Evolutionary conservation across 1,140 invertebrate species (phyloP), one percentile per base, ranked within the genome.

Genomic region (Ips typographus): DNA sequence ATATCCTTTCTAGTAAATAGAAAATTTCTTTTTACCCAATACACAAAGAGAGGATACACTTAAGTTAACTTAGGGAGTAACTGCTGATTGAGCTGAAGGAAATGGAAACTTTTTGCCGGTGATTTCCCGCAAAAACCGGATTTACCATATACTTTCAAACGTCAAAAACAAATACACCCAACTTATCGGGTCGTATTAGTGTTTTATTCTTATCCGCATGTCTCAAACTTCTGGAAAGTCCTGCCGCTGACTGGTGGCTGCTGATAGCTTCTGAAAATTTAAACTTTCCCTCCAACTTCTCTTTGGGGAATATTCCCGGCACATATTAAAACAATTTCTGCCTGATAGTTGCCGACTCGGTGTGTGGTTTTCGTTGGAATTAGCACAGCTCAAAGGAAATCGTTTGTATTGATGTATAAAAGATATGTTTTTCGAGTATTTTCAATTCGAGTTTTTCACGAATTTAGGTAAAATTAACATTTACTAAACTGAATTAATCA

Each of bases 151-250:
- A 55, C 44, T 49, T 55, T 38, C 8, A 55, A n/a, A n/a, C 37
- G 52, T 55, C 52, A 55, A 55, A 55, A 55, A 55, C 52, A 55
- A 55, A 55, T 38, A 36, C 52, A 4, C 37, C n/a, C 8, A 55
- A 55, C 8, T 55, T 55, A 55, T 55, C 52, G 8, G n/a, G 37
- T 37, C 52, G 52, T 55, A 49, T 49, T 64, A 53, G 61, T 53
- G 49, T 42, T 51, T 64, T 64, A 64, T 64, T 64, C 61, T 53
- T 40, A 64, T 64, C 61, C 49, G 40, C 61, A 64, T 42, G 51
- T 64, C 38, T 51, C 37, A 64, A 64, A 64, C 7, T 64, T 64
- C 40, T 2, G 42, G 42, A 37, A 61, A 61, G 38, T 49, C 59
- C 59, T 61, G 42, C 38, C 38, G 59, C 43, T 61, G 59, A 61